Conservation (phyloP, 2,797 vertebrate genomes). For the Adrianichthys oophorus region DNA sequence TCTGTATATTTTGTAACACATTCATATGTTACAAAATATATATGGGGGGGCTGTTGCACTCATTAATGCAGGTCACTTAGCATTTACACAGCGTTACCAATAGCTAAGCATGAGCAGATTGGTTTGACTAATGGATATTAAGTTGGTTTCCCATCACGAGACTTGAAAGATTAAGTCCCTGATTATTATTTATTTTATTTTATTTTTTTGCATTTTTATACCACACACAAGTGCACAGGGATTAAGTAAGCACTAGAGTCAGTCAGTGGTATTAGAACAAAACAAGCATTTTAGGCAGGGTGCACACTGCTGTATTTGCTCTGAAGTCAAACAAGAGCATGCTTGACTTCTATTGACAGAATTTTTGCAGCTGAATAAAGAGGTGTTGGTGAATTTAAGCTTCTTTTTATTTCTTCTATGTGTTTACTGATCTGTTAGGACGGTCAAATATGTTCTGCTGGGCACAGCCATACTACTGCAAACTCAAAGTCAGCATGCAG, state of each 20-base stretch:
- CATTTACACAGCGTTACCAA: neutral
- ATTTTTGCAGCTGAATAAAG: neutral
- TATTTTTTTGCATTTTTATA: no score
- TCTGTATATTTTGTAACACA: neutral
- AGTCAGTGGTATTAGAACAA: slow-evolving; percentile 3
- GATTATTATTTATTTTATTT: neutral
- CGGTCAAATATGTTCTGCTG: neutral
- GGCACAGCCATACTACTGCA: neutral
- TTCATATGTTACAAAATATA: no score
- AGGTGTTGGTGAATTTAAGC: neutral
- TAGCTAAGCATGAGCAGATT: neutral
- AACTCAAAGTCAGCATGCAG: neutral
- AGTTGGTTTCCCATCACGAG: neutral
- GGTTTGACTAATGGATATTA: slow-evolving; percentile 1
- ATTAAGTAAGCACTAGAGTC: neutral
- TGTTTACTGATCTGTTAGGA: neutral
- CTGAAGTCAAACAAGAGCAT: no score
- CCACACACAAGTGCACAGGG: neutral
- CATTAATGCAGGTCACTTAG: neutral
- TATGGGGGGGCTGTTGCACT: no score
- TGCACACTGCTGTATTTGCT: no score
- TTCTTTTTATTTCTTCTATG: neutral
- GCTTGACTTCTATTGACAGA: no score
- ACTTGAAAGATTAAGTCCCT: neutral
- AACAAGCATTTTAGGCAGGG: no score